Evolutionary conservation across 1,140 invertebrate genomes (phyloP).

Genomic region (Formica selysi): DNA sequence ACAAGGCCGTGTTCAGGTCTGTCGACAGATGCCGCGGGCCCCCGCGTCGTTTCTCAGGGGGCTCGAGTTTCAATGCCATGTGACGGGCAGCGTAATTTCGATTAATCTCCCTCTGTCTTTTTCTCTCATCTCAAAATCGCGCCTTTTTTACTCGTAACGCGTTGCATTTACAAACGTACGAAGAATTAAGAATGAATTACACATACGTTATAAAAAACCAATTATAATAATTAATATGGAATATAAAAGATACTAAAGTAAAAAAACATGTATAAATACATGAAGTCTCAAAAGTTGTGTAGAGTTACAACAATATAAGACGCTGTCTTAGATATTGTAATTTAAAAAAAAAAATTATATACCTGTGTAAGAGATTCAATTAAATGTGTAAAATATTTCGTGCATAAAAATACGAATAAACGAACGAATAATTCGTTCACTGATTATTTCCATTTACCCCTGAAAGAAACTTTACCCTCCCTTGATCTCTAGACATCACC

Average conservation of each 20-base stretch:
- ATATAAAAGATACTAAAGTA: background rate
- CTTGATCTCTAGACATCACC: background rate
- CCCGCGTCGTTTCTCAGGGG: constrained; percentile 28
- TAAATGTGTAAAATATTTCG: background rate
- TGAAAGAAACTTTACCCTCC: background rate
- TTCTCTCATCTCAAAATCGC: background rate
- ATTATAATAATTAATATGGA: constrained; percentile 16
- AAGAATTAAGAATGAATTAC: background rate
- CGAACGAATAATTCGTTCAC: background rate
- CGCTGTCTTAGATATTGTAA: background rate
- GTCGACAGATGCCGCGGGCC: constrained; percentile 46
- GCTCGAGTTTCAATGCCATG: constrained; percentile 13
- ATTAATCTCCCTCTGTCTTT: constrained; percentile 13
- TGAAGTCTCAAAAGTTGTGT: constrained; percentile 18
- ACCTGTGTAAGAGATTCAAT: background rate
- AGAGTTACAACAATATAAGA: background rate
- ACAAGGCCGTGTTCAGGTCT: constrained; percentile 84
- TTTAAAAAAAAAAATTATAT: background rate
- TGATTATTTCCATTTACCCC: constrained; percentile 3
- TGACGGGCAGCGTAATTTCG: background rate
- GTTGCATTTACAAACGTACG: background rate
- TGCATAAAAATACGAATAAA: background rate
- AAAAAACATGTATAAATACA: background rate
- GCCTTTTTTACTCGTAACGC: background rate
- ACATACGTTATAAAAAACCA: background rate